A percentile compares a stretch with the other conserved stretches of the same genome.
Evolutionary conservation across 1,140 invertebrate species (phyloP).

Genomic region (Calliopsis andreniformis): DNA sequence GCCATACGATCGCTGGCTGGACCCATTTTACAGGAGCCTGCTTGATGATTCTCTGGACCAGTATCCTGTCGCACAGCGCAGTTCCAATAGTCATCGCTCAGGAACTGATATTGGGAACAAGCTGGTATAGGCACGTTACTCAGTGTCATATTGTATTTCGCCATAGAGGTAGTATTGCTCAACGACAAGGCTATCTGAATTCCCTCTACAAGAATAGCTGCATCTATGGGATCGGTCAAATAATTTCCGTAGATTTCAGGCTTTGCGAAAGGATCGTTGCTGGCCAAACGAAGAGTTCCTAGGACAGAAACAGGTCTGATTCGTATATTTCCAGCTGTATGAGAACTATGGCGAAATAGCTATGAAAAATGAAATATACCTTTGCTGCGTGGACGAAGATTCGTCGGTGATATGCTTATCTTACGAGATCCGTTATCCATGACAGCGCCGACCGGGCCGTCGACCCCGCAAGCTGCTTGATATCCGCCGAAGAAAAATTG

Average conservation of each 20-base stretch:
- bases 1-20: conserved; percentile 84
- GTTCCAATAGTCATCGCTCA: conserved; percentile 89
- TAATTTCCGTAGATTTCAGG: conserved; percentile 85
- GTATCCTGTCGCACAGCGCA: conserved; percentile 89
- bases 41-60: conserved; percentile 92
- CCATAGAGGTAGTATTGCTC: conserved; percentile 77
- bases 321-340: background rate
- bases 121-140: conserved; percentile 76
- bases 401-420: conserved; percentile 79
- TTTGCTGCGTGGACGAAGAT: conserved; percentile 82
- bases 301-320: background rate
- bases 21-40: conserved; percentile 92
- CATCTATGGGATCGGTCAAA: conserved; percentile 78
- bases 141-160: conserved; percentile 79
- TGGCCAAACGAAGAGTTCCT: conserved; percentile 75
- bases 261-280: conserved; percentile 82
- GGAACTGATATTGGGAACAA: conserved; percentile 84
- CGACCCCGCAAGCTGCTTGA: conserved; percentile 83
- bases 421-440: conserved; percentile 84
- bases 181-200: conserved; percentile 79
- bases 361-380: conserved; percentile 68
- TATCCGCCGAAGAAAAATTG: conserved; percentile 88
- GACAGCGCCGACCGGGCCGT: conserved; percentile 79
- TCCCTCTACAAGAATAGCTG: conserved; percentile 78
- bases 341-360: background rate